A percentile compares a stretch with the other conserved stretches of the same genome.
Conservation (phyloP, 1,140 invertebrate genomes). For the Luehdorfia chinensis region DNA sequence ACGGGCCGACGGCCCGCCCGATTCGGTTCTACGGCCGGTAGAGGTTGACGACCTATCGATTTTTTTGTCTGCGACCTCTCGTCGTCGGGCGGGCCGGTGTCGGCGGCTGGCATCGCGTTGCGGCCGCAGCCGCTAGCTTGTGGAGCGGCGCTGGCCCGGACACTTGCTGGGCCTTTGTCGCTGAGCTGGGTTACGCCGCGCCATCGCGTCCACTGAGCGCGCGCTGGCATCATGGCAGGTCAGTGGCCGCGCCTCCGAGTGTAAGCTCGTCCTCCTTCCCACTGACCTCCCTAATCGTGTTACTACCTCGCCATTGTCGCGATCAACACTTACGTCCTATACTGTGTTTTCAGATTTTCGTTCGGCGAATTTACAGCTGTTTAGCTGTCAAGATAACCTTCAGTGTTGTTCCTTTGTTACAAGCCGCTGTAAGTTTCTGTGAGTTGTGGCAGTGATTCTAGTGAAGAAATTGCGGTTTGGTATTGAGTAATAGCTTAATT, state of each 20-base stretch:
- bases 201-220: conserved; percentile 29
- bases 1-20: conserved; percentile 51
- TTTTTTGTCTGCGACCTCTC: conserved; percentile 77
- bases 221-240: conserved; percentile 49
- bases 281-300: conserved; percentile 29
- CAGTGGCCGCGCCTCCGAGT: conserved; percentile 62
- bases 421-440: not conserved
- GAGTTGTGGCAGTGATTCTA: too few relatives aligned
- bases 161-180: too few relatives aligned
- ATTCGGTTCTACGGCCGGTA: conserved; percentile 49
- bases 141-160: conserved; percentile 25
- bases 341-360: not conserved
- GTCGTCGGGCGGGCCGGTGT: conserved; percentile 63
- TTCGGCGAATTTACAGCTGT: conserved; percentile 5
- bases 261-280: conserved; percentile 49
- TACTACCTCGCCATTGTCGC: conserved; percentile 8
- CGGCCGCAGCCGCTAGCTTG: conserved; percentile 27
- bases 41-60: conserved; percentile 73
- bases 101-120: conserved; percentile 30
- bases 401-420: conserved; percentile 15
- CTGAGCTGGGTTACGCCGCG: conserved; percentile 16
- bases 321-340: conserved; percentile 2
- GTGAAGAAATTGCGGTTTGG: too few relatives aligned
- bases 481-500: conserved; percentile 4
- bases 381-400: conserved; percentile 18